phyloP scores from a whole-genome alignment of 2,113 vertebrate genomes.

The Ptychochromis oligacanthus region DNA sequence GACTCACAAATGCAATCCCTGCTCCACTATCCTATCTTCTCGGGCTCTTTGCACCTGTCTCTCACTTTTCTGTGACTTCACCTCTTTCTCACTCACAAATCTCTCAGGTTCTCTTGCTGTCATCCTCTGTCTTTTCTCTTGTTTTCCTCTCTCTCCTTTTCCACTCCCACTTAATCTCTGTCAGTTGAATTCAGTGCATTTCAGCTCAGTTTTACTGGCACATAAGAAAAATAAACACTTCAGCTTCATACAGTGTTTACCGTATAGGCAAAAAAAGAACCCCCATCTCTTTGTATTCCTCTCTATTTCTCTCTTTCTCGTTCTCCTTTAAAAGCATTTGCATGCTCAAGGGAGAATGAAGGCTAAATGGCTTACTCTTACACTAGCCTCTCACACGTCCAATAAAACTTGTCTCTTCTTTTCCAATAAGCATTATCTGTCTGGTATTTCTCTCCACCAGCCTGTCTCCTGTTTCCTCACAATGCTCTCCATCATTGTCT shows the following conservation, averaged over 20 bases:
- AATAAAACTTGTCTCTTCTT: slow-evolving; percentile 43
- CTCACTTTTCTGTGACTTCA: neutral
- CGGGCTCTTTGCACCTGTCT: slow-evolving; percentile 39
- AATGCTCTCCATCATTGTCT: neutral
- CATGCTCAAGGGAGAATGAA: slow-evolving; percentile 52
- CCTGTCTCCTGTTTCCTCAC: neutral
- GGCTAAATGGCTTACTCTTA: slow-evolving; percentile 53
- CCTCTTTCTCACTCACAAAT: slow-evolving; percentile 24
- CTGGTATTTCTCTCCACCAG: neutral
- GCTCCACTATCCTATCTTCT: slow-evolving; percentile 3
- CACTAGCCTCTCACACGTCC: slow-evolving; percentile 42
- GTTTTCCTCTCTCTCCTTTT: neutral
- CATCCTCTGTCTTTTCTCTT: neutral
- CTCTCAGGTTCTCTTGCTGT: slow-evolving; percentile 17
- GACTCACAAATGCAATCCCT: neutral
- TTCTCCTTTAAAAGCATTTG: slow-evolving; percentile 60
- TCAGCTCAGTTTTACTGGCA: neutral
- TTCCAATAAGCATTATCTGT: slow-evolving; percentile 42
- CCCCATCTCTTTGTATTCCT: neutral
- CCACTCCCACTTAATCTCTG: slow-evolving; percentile 5
- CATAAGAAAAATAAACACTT: slow-evolving; percentile 10
- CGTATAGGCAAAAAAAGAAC: neutral
- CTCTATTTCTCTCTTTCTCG: neutral
- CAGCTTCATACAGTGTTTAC: slow-evolving; percentile 5
- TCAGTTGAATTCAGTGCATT: slow-evolving; percentile 1